Evolutionary conservation across 1,140 invertebrate species (phyloP), one percentile per base, ranked within the genome.

Genomic region (Drosophila rufa): DNA sequence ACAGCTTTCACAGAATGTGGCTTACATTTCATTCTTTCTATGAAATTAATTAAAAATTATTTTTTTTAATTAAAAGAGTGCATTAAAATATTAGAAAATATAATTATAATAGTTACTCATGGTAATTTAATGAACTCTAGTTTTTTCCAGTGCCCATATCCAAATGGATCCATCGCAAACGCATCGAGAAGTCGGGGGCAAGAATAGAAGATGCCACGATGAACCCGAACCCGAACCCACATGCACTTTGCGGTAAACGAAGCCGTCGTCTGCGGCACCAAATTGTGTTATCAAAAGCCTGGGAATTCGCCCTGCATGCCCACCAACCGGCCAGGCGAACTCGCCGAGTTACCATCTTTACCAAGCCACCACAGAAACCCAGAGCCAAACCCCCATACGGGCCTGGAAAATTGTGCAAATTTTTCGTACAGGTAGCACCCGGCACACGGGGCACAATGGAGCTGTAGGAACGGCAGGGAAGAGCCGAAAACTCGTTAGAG

Each of bases 251-350:
- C 85, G 86, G 85, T 90, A 90, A 86, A 91, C 83, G 68, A 77
- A 87, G 80, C 75, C 66, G 51, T 67, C 62, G 69, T 76, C 62
- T 78, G 53, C 55, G 66, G 59, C 76, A 79, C 62, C 76, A 91
- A 90, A 91, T 91, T 90, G 79, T 90, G 86, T 91, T 90, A 90
- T 91, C 86, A 91, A 86, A 75, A 79, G 78, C 86, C 89, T 91
- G 86, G 86, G 86, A 91, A 91, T 74, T 86, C 53, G 86, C 86
- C 86, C 86, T 80, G 82, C 82, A 91, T 91, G 80, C 86, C 51
- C 70, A 71, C 48, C 64, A 71, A 46, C 25, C 15, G 27, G 22
- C 15, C 56, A 14, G 27, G 36, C 66, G 38, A 67, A 19, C 61
- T 47, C 48, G 46, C 27, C 42, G 38, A 50, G 51, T 55, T 55